Conservation (phyloP, 2,888 invertebrate species). For the Drosophila mulleri region DNA sequence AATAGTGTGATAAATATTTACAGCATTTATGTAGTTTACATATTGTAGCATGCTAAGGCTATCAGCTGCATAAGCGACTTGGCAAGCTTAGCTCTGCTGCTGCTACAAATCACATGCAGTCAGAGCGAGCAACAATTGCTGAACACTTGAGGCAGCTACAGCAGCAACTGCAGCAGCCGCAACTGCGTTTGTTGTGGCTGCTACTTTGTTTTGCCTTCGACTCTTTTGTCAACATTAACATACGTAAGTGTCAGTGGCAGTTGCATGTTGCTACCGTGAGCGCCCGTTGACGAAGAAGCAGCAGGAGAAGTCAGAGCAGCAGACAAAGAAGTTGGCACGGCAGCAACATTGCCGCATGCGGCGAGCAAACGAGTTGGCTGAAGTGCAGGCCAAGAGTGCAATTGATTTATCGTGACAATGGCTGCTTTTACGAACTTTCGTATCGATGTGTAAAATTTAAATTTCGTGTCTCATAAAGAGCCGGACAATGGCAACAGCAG, state of each 20-base stretch:
- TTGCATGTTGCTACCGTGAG: slow-evolving; percentile 74
- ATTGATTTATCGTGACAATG: slow-evolving; percentile 82
- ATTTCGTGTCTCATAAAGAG: slow-evolving; percentile 76
- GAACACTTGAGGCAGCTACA: neutral
- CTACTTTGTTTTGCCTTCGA: slow-evolving; percentile 54
- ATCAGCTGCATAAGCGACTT: neutral
- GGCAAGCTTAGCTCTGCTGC: neutral
- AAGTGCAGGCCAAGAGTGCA: slow-evolving; percentile 70
- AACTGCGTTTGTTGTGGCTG: slow-evolving; percentile 24
- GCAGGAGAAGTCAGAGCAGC: neutral
- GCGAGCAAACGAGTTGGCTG: slow-evolving; percentile 26
- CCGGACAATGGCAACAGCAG: slow-evolving; percentile 53
- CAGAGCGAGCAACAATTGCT: slow-evolving; percentile 1
- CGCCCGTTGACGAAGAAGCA: slow-evolving; percentile 22
- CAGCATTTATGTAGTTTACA: neutral
- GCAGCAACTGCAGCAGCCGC: neutral
- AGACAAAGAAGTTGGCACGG: slow-evolving; percentile 23
- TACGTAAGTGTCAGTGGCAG: slow-evolving; percentile 83
- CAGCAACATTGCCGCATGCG: slow-evolving; percentile 44
- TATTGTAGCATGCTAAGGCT: neutral
- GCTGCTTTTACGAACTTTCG: slow-evolving; percentile 58
- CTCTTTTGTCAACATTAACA: slow-evolving; percentile 83
- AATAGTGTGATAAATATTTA: neutral
- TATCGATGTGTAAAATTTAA: slow-evolving; percentile 75
- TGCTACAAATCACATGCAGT: neutral